These are phyloP conservation scores for Congeria kusceri DNA, from an alignment of 2,888 invertebrate genomes.

Conservation along the genomic window DNA sequence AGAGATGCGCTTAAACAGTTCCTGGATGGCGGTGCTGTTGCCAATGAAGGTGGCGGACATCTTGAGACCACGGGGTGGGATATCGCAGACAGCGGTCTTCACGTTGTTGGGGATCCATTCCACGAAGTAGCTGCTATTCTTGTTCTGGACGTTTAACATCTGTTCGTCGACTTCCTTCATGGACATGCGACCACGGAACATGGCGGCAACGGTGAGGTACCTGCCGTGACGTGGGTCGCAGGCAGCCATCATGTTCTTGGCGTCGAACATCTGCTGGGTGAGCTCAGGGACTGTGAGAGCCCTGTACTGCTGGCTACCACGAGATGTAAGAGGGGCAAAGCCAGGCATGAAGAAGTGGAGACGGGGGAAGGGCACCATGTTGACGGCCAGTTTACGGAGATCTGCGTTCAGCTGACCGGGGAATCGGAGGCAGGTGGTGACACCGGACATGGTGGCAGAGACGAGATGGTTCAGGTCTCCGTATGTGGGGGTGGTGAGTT, in stretches of 20 bases:
- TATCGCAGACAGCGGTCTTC: slow-evolving; percentile 87
- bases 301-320: slow-evolving; percentile 89
- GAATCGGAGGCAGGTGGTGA: slow-evolving; percentile 89
- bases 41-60: slow-evolving; percentile 97
- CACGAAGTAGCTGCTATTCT: slow-evolving; percentile 85
- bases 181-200: slow-evolving; percentile 84
- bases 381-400: slow-evolving; percentile 89
- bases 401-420: slow-evolving; percentile 94
- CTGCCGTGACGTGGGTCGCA: slow-evolving; percentile 81
- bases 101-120: slow-evolving; percentile 85
- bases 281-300: slow-evolving; percentile 77
- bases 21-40: slow-evolving; percentile 85
- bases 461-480: slow-evolving; percentile 95
- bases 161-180: slow-evolving; percentile 88
- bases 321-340: slow-evolving; percentile 89
- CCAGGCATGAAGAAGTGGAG: slow-evolving; percentile 96
- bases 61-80: slow-evolving; percentile 94
- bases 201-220: slow-evolving; percentile 82
- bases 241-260: slow-evolving; percentile 91
- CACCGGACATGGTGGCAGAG: slow-evolving; percentile 87
- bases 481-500: slow-evolving; percentile 93
- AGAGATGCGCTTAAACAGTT: slow-evolving; percentile 82
- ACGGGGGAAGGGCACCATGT: slow-evolving; percentile 96
- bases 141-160: slow-evolving; percentile 93
- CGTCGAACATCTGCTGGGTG: slow-evolving; percentile 92